Percentiles rank a stretch among this genome's conserved stretches.
These are phyloP conservation scores for Platichthys flesus DNA, from an alignment of 2,113 vertebrate genomes.

Conservation along the genomic window DNA sequence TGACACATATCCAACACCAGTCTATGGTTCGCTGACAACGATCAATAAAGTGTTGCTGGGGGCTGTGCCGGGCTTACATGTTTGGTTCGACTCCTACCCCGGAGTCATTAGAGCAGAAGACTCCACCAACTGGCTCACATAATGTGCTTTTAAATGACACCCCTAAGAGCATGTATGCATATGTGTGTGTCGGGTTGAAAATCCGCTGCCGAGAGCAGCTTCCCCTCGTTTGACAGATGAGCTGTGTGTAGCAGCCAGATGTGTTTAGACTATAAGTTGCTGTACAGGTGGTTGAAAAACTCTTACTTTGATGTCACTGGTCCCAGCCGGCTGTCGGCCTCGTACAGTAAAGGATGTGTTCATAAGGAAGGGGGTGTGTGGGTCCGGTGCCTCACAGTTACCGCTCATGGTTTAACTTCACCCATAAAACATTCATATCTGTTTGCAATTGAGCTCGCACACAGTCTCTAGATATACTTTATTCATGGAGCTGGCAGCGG, in stretches of 20 bases:
- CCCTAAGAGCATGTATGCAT: slow-evolving; percentile 7
- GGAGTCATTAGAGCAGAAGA: slow-evolving; percentile 53
- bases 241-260: slow-evolving; percentile 25
- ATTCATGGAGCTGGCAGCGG: slow-evolving; percentile 74
- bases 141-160: slow-evolving; percentile 45
- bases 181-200: slow-evolving; percentile 11
- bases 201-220: slow-evolving; percentile 17
- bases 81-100: slow-evolving; percentile 35
- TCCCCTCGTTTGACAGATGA: slow-evolving; percentile 15
- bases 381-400: slow-evolving; percentile 39
- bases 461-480: slow-evolving; percentile 66
- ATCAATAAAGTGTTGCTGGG: slow-evolving; percentile 61
- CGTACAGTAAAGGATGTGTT: slow-evolving; percentile 41
- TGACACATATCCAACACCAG: slow-evolving; percentile 60
- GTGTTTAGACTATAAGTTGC: slow-evolving; percentile 16
- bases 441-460: slow-evolving; percentile 69
- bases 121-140: slow-evolving; percentile 40
- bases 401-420: slow-evolving; percentile 60
- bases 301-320: slow-evolving; percentile 34
- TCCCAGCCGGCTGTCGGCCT: slow-evolving; percentile 19
- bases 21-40: slow-evolving; percentile 62
- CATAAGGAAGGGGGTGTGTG: slow-evolving; percentile 18
- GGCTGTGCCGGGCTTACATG: slow-evolving; percentile 41
- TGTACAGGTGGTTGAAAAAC: slow-evolving; percentile 29
- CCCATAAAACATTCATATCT: slow-evolving; percentile 75